Base-by-base conservation (phyloP, 2,113 vertebrate genomes). In the Pontoporia blainvillei region DNA sequence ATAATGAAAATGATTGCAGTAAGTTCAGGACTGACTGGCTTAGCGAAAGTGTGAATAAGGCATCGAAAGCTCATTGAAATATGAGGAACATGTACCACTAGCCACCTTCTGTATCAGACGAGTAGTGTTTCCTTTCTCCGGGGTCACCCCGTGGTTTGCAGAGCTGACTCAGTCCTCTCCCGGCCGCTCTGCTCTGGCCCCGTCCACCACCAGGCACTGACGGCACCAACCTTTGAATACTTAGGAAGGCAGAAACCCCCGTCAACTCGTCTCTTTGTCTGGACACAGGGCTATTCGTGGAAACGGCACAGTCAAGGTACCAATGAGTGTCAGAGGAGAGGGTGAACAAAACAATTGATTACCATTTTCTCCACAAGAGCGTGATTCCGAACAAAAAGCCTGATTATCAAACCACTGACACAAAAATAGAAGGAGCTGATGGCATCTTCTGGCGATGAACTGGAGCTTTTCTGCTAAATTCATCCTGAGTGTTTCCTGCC, bases 321-420 rank as follows among this genome's bases (percentile, higher is more conserved):
- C 69, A 92, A 52, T 95, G 96, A 97, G 93, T 89, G 92, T 96
- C 94, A 94, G 72, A 5, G 8, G 78, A 81, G 72, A 96, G 85
- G 87, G 89, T 0, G 73, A 98, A 91, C 91, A 89, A 78, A 97
- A 89, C 97, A 97, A 97, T 46, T 95, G 84, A 98, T 96, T 95
- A 64, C 39, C 94, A n/a, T 36, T 97, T 98, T 97, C 97, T 97
- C 57, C 44, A 62, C 57, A 59, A 96, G 49, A 94, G 78, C 89
- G 41, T 79, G 49, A 83, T 96, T 97, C 88, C 69, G 81, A 97
- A 97, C 73, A 96, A 97, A 98, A 97, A 78, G 29, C 34, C 20
- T 4, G 6, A 97, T 97, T 95, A 98, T 92, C 95, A 95, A 96
- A 95, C 81, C 82, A 88, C 49, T 3, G 49, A 61, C 64, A 96